Evolutionary conservation across 2,888 invertebrate species (phyloP), one percentile per base, ranked within the genome.

Genomic region (Hypselothyrea guttata): DNA sequence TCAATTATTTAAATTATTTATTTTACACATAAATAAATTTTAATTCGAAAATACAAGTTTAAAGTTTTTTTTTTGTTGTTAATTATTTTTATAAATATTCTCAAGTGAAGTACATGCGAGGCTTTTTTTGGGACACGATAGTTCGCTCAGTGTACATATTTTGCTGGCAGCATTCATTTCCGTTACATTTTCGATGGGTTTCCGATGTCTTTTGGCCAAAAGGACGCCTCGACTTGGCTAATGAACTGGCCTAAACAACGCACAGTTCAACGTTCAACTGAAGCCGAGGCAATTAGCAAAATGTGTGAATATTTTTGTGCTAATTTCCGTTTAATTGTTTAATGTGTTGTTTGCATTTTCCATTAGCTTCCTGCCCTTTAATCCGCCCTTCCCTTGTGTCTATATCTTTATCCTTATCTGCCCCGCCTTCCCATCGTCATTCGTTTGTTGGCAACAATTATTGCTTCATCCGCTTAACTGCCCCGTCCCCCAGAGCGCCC

Each of bases 291-390:
- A 74, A 74, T 74, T 74, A 74, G 72, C 57, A 46, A 74, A 71
- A 52, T 73, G 75, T 51, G 49, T 71, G 77, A 73, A 77, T 69
- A 74, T 77, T 77, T 75, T 77, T 52, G 77, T 81, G 78, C 65
- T 78, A 78, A 78, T 78, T 78, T 78, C 78, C 78, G 78, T 81
- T 81, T 78, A 78, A 78, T 78, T 78, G 81, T 78, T 78, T 78
- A 81, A 77, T 81, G 77, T 81, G 66, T 81, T 77, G 75, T 77
- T 81, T 77, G 81, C 81, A 78, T 71, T 75, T 73, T 63, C 77
- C 64, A 75, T 77, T 79, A 72, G 66, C 76, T 59, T 51, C 71
- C n/a, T n/a, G 7, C 38, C 18, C 55, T 71, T 78, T 76, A 76
- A 71, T 42, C 44, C 59, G 35, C 57, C 61, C 42, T 12, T 5